A percentile compares a stretch with the other conserved stretches of the same genome.
These are phyloP conservation scores for Lacanobia oleracea DNA, from an alignment of 2,888 invertebrate species.

Conservation along the genomic window DNA sequence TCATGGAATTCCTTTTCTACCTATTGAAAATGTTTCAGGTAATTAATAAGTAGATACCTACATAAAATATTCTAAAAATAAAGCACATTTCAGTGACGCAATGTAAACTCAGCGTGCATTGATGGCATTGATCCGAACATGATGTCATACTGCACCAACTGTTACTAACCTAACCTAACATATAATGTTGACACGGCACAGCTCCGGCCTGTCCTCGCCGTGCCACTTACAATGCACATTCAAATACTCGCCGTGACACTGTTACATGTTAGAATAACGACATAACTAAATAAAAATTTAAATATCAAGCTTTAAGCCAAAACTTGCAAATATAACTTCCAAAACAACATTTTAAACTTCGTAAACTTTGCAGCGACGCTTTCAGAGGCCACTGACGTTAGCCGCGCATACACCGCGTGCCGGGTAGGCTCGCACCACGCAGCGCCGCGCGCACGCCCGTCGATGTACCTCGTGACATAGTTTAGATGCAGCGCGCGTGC, in stretches of 20 bases:
- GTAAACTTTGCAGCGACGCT: constrained; percentile 56
- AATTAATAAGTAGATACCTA: too few species aligned
- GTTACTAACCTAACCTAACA: constrained; percentile 69
- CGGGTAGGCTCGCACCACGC: constrained; percentile 27
- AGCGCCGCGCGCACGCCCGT: constrained; percentile 34
- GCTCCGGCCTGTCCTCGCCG: constrained; percentile 17
- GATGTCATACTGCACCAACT: constrained; percentile 66
- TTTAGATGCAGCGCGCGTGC: constrained; percentile 87
- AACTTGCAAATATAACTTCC: constrained; percentile 25
- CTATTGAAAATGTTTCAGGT: constrained; percentile 20
- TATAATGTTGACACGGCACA: constrained; percentile 51
- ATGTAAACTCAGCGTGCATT: constrained; percentile 38
- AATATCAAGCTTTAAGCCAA: constrained; percentile 14
- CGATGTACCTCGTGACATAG: constrained; percentile 79
- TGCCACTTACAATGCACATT: constrained; percentile 22
- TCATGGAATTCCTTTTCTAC: not conserved
- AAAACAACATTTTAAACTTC: constrained; percentile 57
- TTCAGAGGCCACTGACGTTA: constrained; percentile 52
- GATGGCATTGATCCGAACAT: constrained; percentile 54
- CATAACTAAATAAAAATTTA: constrained; percentile 8
- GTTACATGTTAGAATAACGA: constrained; percentile 33
- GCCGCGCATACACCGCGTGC: constrained; percentile 40
- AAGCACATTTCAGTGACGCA: constrained; percentile 50
- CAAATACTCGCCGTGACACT: constrained; percentile 41
- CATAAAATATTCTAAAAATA: constrained; percentile 31